Conservation (phyloP, 2,888 invertebrate species). For the Leuctra nigra region DNA sequence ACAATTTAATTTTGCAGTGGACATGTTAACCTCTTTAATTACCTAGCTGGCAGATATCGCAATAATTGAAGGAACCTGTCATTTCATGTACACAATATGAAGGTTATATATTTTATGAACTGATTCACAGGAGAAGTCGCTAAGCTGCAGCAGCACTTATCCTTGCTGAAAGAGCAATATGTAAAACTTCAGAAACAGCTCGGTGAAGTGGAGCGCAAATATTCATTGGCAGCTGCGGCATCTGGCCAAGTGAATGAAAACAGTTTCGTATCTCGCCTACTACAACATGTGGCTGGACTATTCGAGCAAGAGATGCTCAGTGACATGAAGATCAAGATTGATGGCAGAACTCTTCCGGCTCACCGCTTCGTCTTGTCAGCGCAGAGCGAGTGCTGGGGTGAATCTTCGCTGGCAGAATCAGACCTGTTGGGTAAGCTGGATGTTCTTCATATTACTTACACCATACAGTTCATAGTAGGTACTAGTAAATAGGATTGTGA, state of each 20-base stretch:
- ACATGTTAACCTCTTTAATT: too few species aligned
- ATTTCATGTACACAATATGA: too few species aligned
- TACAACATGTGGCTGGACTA: slow-evolving; percentile 74
- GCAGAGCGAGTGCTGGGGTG: slow-evolving; percentile 80
- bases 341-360: slow-evolving; percentile 64
- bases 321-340: slow-evolving; percentile 71
- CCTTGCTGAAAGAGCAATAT: slow-evolving; percentile 83
- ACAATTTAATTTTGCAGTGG: too few species aligned
- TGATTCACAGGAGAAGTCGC: slow-evolving; percentile 37
- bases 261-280: slow-evolving; percentile 77
- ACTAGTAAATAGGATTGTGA: too few species aligned
- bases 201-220: slow-evolving; percentile 76
- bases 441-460: too few species aligned
- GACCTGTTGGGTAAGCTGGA: slow-evolving; percentile 62
- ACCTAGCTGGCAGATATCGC: too few species aligned
- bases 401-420: slow-evolving; percentile 58
- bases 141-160: slow-evolving; percentile 71
- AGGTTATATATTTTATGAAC: not conserved
- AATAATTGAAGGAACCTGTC: too few species aligned
- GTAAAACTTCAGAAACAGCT: slow-evolving; percentile 78
- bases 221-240: slow-evolving; percentile 67
- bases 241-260: slow-evolving; percentile 59
- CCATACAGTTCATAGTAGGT: too few species aligned
- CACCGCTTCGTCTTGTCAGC: slow-evolving; percentile 89
- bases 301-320: slow-evolving; percentile 74